Evolutionary conservation across 2,113 vertebrate species (phyloP).

Genomic region (Corythornis vintsioides): DNA sequence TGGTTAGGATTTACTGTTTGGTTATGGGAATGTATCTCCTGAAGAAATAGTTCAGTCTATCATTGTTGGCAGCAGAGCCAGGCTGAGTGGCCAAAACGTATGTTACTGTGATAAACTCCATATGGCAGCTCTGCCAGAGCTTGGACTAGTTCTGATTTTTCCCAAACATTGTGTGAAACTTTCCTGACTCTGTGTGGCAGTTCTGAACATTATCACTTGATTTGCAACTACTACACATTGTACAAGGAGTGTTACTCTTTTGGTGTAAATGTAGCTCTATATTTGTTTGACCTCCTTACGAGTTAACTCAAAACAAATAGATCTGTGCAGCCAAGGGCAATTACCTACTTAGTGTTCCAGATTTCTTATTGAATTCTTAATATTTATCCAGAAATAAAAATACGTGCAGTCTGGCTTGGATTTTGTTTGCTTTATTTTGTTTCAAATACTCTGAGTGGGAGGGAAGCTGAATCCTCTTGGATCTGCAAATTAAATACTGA

Average conservation of each 20-base stretch:
- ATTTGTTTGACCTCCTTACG: background rate
- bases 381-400: constrained; percentile 26
- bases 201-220: background rate
- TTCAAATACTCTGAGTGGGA: background rate
- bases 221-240: background rate
- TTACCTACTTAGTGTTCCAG: constrained; percentile 32
- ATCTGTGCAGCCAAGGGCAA: constrained; percentile 7
- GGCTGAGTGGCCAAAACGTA: constrained; percentile 47
- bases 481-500: background rate
- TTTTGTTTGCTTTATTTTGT: constrained; percentile 7
- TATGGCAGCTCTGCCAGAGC: constrained; percentile 56
- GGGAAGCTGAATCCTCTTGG: background rate
- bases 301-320: constrained; percentile 16
- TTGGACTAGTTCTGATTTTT: constrained; percentile 4
- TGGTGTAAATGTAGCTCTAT: background rate
- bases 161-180: constrained; percentile 26
- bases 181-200: constrained; percentile 48
- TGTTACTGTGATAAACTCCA: constrained; percentile 50
- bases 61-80: constrained; percentile 40
- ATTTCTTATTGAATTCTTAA: constrained; percentile 1
- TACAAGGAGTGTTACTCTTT: background rate
- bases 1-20: constrained; percentile 15
- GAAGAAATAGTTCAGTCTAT: constrained; percentile 26
- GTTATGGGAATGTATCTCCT: background rate
- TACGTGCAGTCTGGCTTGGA: background rate